Evolutionary conservation across 2,113 vertebrate genomes (phyloP).

Genomic region (Dipodomys stephensi): DNA sequence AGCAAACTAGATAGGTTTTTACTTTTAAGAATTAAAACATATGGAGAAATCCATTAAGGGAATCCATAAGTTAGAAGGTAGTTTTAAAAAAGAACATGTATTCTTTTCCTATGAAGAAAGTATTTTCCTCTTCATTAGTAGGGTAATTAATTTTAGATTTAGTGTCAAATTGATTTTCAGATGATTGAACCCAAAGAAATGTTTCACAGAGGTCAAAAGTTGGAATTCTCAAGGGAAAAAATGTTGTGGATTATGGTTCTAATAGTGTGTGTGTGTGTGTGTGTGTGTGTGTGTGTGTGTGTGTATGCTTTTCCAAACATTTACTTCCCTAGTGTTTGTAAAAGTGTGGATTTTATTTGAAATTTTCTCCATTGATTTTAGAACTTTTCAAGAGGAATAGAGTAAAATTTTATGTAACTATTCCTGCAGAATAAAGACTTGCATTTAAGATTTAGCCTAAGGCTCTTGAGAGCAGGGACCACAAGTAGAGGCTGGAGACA

Average conservation of each 20-base stretch:
- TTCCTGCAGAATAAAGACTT: neutral
- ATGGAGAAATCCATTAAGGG: slow-evolving; percentile 12
- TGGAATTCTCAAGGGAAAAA: neutral
- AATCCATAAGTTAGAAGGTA: neutral
- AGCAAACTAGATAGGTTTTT: slow-evolving; percentile 79
- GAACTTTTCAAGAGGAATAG: neutral
- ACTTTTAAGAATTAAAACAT: slow-evolving; percentile 64
- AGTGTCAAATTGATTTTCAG: slow-evolving; percentile 27
- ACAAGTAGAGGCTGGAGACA: neutral
- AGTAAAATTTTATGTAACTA: neutral
- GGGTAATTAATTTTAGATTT: slow-evolving; percentile 27
- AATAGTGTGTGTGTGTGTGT: neutral
- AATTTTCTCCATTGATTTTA: neutral
- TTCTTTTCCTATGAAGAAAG: slow-evolving; percentile 45
- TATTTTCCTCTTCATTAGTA: slow-evolving; percentile 57
- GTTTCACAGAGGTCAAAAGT: neutral
- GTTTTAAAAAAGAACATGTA: neutral
- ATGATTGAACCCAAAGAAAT: neutral
- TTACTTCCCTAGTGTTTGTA: neutral
- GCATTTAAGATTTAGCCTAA: slow-evolving; percentile 10
- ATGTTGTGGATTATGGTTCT: neutral
- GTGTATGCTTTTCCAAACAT: neutral
- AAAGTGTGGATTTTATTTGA: neutral
- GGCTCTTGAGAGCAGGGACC: neutral
- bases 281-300: neutral